Conservation (phyloP, 2,888 invertebrate species). For the Fragum whitleyi region DNA sequence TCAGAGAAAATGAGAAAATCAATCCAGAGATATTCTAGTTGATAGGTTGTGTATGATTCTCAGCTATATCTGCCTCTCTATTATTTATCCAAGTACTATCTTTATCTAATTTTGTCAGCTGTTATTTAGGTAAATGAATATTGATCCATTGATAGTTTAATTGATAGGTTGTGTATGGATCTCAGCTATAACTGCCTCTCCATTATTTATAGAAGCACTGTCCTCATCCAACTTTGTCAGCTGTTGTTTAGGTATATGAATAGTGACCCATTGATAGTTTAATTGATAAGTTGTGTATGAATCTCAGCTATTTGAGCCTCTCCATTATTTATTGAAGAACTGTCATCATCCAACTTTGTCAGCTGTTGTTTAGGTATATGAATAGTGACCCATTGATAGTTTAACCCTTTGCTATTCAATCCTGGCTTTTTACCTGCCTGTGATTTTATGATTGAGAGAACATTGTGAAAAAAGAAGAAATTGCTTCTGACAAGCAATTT, state of each 20-base stretch:
- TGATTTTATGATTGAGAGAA: too few relatives aligned
- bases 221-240: conserved; percentile 86
- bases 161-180: conserved; percentile 3
- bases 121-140: too few relatives aligned
- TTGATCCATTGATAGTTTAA: too few relatives aligned
- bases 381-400: too few relatives aligned
- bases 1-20: too few relatives aligned
- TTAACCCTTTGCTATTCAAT: too few relatives aligned
- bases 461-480: too few relatives aligned
- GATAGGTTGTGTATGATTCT: not conserved
- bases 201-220: not conserved
- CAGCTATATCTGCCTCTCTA: not conserved
- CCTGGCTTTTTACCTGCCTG: too few relatives aligned
- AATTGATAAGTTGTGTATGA: conserved; percentile 6
- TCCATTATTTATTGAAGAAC: not conserved
- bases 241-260: too few relatives aligned
- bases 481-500: too few relatives aligned
- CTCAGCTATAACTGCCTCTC: not conserved
- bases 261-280: too few relatives aligned
- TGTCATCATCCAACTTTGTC: conserved; percentile 84
- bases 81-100: not conserved
- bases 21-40: too few relatives aligned
- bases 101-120: conserved; percentile 87
- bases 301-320: not conserved
- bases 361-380: conserved; percentile 93